Conservation (phyloP, 2,113 vertebrate genomes). For the Telmatochromis brichardi region DNA sequence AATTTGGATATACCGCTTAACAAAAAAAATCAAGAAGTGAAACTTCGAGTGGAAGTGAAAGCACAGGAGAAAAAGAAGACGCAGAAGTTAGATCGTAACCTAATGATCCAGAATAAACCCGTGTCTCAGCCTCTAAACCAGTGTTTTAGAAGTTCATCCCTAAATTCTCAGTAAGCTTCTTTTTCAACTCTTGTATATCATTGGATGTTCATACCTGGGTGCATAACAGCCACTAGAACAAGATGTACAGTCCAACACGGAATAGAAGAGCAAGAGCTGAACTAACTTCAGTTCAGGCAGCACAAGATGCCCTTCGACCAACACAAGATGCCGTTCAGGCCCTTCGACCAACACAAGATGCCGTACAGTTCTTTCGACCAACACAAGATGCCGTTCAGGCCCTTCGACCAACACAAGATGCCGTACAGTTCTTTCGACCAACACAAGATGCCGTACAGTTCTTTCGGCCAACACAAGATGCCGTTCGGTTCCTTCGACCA, state of each 20-base stretch:
- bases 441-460: rapidly evolving
- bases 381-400: rapidly evolving
- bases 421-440: rapidly evolving
- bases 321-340: neutral
- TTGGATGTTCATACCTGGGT: neutral
- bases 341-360: neutral
- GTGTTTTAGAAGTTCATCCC: neutral
- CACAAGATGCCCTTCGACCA: neutral
- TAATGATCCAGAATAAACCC: neutral
- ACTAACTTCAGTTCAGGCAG: neutral
- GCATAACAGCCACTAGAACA: neutral
- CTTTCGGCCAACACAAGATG: rapidly evolving
- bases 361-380: rapidly evolving
- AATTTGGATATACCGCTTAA: neutral
- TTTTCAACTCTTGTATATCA: neutral
- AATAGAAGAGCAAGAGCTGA: neutral
- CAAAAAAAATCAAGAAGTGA: neutral
- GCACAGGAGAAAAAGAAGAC: neutral
- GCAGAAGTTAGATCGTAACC: neutral
- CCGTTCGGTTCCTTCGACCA: rapidly evolving
- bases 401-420: rapidly evolving
- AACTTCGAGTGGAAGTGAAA: neutral
- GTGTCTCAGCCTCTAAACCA: neutral
- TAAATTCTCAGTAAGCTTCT: neutral
- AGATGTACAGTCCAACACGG: neutral